Conservation (phyloP, 1,140 invertebrate species). For the Ceratina australensis region DNA sequence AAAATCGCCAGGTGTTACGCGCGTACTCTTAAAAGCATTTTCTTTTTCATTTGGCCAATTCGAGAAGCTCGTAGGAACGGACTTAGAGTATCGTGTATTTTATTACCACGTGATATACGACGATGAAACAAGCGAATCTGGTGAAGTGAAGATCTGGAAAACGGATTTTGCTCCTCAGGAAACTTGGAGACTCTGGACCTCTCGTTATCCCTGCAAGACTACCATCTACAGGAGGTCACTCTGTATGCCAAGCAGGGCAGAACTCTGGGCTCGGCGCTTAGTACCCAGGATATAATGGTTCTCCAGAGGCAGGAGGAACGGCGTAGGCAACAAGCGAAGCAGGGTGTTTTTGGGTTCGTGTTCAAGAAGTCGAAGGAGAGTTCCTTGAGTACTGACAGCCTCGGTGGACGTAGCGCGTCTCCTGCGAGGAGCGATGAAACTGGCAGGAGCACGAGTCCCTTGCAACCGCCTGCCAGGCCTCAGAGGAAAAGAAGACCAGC, state of each 20-base stretch:
- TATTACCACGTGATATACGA: too few species aligned
- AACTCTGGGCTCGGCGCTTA: constrained; percentile 80
- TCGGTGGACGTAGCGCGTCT: constrained; percentile 78
- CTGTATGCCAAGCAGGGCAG: constrained; percentile 81
- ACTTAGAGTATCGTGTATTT: too few species aligned
- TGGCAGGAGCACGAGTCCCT: constrained; percentile 73
- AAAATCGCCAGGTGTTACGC: too few species aligned
- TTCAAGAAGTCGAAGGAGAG: constrained; percentile 79
- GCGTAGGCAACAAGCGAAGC: constrained; percentile 78
- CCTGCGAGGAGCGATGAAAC: constrained; percentile 79
- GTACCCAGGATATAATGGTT: constrained; percentile 84
- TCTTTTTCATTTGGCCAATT: too few species aligned
- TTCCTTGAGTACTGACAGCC: constrained; percentile 79
- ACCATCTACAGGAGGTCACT: constrained; percentile 84
- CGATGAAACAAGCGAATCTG: too few species aligned
- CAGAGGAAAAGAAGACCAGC: constrained; percentile 82
- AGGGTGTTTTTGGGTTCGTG: constrained; percentile 81
- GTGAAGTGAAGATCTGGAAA: too few species aligned
- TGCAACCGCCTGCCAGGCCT: constrained; percentile 77
- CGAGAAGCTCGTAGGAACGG: too few species aligned
- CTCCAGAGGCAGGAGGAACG: constrained; percentile 82
- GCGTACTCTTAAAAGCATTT: too few species aligned
- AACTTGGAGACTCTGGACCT: constrained; percentile 83
- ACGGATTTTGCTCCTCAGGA: constrained; percentile 75
- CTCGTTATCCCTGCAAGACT: constrained; percentile 82